phyloP scores from a whole-genome alignment of 1,140 invertebrate genomes.

The Mycetomoellerius zeteki region DNA sequence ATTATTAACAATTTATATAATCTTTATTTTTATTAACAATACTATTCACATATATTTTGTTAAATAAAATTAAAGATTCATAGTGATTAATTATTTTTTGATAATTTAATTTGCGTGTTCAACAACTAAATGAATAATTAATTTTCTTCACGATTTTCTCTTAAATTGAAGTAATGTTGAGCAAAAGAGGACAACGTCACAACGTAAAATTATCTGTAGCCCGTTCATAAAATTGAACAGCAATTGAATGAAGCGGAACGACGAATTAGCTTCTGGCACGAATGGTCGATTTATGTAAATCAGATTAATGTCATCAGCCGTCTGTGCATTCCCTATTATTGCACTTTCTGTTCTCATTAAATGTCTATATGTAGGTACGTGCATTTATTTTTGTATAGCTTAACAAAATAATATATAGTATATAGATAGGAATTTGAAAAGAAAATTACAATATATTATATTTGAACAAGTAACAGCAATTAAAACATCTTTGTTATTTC shows the following conservation, averaged over 20 bases:
- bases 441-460: neutral
- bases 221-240: slow-evolving; percentile 41
- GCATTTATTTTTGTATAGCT: slow-evolving; percentile 77
- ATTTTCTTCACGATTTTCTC: neutral
- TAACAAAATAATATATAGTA: slow-evolving; percentile 60
- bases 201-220: slow-evolving; percentile 11
- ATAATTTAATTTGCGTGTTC: slow-evolving; percentile 12
- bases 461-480: neutral
- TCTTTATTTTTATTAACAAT: neutral
- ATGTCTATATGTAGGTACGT: slow-evolving; percentile 68
- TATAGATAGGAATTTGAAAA: too few relatives aligned
- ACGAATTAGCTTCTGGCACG: slow-evolving; percentile 70
- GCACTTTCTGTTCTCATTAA: slow-evolving; percentile 69
- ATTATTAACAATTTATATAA: neutral
- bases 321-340: slow-evolving; percentile 75
- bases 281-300: slow-evolving; percentile 82
- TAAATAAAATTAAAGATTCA: neutral
- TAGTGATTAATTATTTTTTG: neutral
- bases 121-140: slow-evolving; percentile 4
- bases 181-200: neutral
- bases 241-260: slow-evolving; percentile 69
- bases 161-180: slow-evolving; percentile 28
- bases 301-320: slow-evolving; percentile 77
- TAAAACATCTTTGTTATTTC: neutral
- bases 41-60: neutral